These are phyloP conservation scores for Enteromius afrohamiltoni DNA, from an alignment of 2,797 vertebrate genomes.

Conservation along the genomic window DNA sequence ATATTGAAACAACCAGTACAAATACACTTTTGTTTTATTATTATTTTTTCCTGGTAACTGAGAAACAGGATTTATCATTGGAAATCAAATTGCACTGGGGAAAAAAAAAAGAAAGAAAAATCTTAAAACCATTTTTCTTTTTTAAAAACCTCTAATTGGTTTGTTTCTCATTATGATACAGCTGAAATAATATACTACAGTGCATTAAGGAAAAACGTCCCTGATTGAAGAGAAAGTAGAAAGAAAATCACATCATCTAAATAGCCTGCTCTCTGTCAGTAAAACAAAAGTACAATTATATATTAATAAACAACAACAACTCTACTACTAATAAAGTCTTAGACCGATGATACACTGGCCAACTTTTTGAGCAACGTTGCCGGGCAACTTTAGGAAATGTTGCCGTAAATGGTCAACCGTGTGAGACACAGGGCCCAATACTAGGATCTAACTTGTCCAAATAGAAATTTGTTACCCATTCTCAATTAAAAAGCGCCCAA, in stretches of 20 bases:
- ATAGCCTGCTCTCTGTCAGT: conserved; percentile 59
- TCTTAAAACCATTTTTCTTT: conserved; percentile 56
- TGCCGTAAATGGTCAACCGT: too few relatives aligned
- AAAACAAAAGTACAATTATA: conserved; percentile 53
- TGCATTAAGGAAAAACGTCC: conserved; percentile 80
- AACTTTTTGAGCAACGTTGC: too few relatives aligned
- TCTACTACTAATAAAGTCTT: conserved; percentile 30
- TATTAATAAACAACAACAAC: conserved; percentile 38
- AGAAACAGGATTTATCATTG: conserved; percentile 72
- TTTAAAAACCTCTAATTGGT: conserved; percentile 56
- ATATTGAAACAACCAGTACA: conserved; percentile 46
- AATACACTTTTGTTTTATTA: conserved; percentile 74
- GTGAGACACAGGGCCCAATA: too few relatives aligned
- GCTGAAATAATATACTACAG: conserved; percentile 72
- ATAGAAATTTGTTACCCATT: too few relatives aligned
- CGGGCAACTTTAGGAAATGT: too few relatives aligned
- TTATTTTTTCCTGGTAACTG: conserved; percentile 73
- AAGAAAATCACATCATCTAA: conserved; percentile 54
- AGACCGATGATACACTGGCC: too few relatives aligned
- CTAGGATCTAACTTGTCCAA: too few relatives aligned
- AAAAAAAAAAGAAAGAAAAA: conserved; percentile 62
- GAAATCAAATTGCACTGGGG: conserved; percentile 73
- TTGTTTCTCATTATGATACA: conserved; percentile 61
- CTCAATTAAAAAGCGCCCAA: too few relatives aligned
- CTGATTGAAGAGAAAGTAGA: conserved; percentile 71